Base-by-base conservation (phyloP, 2,797 vertebrate species). In the Rhabdomys pumilio region DNA sequence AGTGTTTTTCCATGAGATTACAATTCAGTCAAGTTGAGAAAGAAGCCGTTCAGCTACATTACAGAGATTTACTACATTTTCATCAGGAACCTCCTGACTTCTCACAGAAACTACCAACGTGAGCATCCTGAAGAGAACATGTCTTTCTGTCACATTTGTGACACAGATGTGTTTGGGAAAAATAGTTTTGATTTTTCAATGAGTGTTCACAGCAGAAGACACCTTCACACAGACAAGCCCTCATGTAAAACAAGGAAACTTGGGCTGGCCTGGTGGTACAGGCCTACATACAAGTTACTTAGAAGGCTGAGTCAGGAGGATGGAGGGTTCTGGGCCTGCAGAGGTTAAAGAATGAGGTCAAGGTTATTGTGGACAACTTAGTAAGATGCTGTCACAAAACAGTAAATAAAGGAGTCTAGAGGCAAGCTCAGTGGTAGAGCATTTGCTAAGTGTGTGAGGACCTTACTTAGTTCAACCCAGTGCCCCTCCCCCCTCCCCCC, bases 121-220 rank as follows among this genome's bases (percentile, higher is more conserved):
- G 1, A 20, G 31, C 10, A n/a, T 55, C 90, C 65, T 22, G 44
- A 90, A 93, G 82, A 34, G 24, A 87, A n/a, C n/a, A 6, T 47
- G 63, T 59, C 65, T 85, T 5, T 57, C 85, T 38, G 20, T 86
- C 3, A 89, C 55, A 57, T 89, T 82, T 89, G 69, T 38, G 38
- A 38, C 38, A 38, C n/a, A 91, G 73, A 47, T 57, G 47, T 83
- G 26, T 75, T 94, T 95, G 72, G 90, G 44, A 67, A 85, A 79
- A 82, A 41, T 17, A 85, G 81, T 75, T 93, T 34, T 77, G 44
- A 65, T 44, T 89, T 90, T 67, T 76, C 38, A 91, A 19, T 8
- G 26, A 31, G 47, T 41, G 0, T 53, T 87, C 44, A 8, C 29
- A 47, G n/a, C 34, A 80, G 80, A 7, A 67, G 53, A 69, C 61